Conservation (phyloP, 2,888 invertebrate species). For the Hypsopygia costalis region DNA sequence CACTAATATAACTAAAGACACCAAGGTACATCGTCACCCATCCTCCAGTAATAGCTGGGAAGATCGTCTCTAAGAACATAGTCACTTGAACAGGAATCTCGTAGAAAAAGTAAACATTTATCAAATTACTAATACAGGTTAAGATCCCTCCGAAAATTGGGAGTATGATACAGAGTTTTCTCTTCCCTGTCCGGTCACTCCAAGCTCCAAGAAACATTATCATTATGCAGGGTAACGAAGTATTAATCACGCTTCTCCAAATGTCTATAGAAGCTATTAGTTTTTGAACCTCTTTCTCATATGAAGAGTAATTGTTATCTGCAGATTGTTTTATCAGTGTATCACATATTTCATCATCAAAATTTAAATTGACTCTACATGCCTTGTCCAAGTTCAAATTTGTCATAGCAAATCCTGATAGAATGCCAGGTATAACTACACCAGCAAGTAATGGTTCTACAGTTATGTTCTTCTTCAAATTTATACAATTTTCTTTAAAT, state of each 20-base stretch:
- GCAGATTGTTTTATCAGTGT: conserved; percentile 48
- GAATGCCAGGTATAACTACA: conserved; percentile 84
- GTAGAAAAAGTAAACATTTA: conserved; percentile 81
- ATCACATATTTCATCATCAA: conserved; percentile 57
- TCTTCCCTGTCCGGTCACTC: conserved; percentile 80
- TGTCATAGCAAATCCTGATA: conserved; percentile 85
- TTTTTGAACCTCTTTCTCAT: conserved; percentile 83
- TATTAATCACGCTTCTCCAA: conserved; percentile 78
- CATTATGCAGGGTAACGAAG: conserved; percentile 76
- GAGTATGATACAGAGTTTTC: conserved; percentile 79
- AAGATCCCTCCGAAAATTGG: conserved; percentile 78
- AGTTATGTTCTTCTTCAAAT: conserved; percentile 81
- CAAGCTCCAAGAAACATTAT: conserved; percentile 82
- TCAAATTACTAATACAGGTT: conserved; percentile 69
- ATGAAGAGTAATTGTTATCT: conserved; percentile 76
- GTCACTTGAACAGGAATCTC: conserved; percentile 78
- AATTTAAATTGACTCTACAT: conserved; percentile 59
- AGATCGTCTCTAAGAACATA: conserved; percentile 75
- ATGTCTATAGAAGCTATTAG: conserved; percentile 79
- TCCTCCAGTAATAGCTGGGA: conserved; percentile 74
- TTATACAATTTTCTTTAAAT: conserved; percentile 48
- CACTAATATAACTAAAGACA: conserved; percentile 82
- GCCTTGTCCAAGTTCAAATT: conserved; percentile 72
- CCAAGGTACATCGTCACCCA: conserved; percentile 81
- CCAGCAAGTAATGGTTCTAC: conserved; percentile 87